A percentile compares a stretch with the other conserved stretches of the same genome.
Evolutionary conservation across 2,113 vertebrate species (phyloP).

Genomic region (Chascanopsetta lugubris): DNA sequence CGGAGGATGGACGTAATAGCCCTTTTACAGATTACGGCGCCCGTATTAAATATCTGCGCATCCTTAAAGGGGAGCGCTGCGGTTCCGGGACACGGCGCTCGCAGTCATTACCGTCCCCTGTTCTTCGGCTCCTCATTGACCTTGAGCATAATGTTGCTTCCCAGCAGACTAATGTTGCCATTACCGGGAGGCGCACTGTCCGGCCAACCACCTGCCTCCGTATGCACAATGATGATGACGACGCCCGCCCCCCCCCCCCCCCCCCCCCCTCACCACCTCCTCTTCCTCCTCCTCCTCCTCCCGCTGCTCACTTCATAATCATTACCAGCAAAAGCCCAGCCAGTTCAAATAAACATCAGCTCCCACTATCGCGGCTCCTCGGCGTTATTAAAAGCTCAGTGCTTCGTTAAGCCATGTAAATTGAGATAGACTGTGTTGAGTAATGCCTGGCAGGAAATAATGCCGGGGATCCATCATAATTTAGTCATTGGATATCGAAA

Average conservation of each 20-base stretch:
- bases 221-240: slow-evolving; percentile 26
- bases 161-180: slow-evolving; percentile 75
- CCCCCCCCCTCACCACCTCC: slow-evolving; percentile 30
- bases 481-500: slow-evolving; percentile 65
- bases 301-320: slow-evolving; percentile 72
- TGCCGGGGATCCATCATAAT: slow-evolving; percentile 67
- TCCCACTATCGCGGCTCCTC: slow-evolving; percentile 53
- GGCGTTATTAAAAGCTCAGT: slow-evolving; percentile 67
- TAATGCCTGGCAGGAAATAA: slow-evolving; percentile 66
- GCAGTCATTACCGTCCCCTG: slow-evolving; percentile 60
- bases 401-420: slow-evolving; percentile 72
- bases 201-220: slow-evolving; percentile 75
- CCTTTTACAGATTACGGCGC: slow-evolving; percentile 40
- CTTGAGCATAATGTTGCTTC: slow-evolving; percentile 77
- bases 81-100: slow-evolving; percentile 52
- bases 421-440: slow-evolving; percentile 65
- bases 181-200: slow-evolving; percentile 70
- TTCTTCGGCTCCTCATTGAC: slow-evolving; percentile 75
- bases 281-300: too few species aligned
- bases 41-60: slow-evolving; percentile 47
- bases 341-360: slow-evolving; percentile 71
- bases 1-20: slow-evolving; percentile 30
- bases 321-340: slow-evolving; percentile 70
- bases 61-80: slow-evolving; percentile 57
- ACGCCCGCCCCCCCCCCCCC: slow-evolving; percentile 36